Base-by-base conservation (phyloP, 2,113 vertebrate species). In the Vimba vimba region DNA sequence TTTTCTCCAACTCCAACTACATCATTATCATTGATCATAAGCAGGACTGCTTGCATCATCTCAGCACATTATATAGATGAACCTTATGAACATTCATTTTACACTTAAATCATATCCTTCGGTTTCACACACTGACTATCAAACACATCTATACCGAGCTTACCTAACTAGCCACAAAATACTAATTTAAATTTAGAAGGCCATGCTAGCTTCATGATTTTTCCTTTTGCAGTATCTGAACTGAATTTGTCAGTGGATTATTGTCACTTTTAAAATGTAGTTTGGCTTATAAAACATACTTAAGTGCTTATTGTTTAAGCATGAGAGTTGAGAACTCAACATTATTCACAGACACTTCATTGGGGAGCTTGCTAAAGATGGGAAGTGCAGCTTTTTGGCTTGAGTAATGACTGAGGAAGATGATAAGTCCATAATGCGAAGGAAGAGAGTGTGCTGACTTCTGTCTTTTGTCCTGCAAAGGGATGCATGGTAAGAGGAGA, bases 401-500 rank as follows among this genome's bases (percentile, higher is more conserved):
- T 10, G 76, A 85, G 64, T 43, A 57, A 25, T 86, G 66, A 71
- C 12, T 21, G 52, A 71, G 23, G 21, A 79, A n/a, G 62, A 69
- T 55, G 36, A 81, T 71, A 36, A 79, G 79, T 57, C 52, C 21
- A 59, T 21, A 55, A 55, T 57, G 47, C 25, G 21, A 27, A 36
- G 50, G 84, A 59, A 59, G 57, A 47, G 85, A 80, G 50, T 30
- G 77, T 45, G 66, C 68, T 36, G 52, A 73, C 17, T 39, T 64
- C 60, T 85, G 71, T 85, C 73, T 83, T 78, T 82, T 84, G 87
- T 85, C 59, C 62, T 78, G 59, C 50, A 52, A 17, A 43, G 57
- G 84, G 84, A 71, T 80, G 84, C 76, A 80, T 4, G 64, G 78
- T 85, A 68, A 82, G 71, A 82, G 77, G 69, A 82, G 78, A 66